Conservation (phyloP, 1,140 invertebrate genomes). For the Solen grandis region DNA sequence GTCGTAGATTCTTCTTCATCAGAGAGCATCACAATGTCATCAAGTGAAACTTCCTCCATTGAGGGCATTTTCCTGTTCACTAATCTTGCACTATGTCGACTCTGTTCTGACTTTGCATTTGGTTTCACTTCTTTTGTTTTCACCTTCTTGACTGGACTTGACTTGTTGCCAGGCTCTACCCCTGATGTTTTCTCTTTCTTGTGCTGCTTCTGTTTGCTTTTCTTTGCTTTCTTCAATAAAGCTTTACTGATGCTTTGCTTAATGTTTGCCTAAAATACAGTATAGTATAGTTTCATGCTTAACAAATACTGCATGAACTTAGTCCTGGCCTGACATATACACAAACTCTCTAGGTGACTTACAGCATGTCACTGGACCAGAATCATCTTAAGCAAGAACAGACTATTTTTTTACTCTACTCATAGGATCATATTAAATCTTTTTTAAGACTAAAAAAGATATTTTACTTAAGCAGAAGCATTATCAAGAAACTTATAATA, state of each 20-base stretch:
- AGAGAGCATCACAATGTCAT: conserved; percentile 44
- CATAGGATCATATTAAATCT: no score
- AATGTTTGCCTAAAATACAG: conserved; percentile 1
- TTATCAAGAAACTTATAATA: no score
- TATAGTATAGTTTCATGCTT: no score
- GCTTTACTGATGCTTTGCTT: conserved; percentile 27
- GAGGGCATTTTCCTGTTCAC: conserved; percentile 32
- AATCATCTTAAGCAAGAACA: no score
- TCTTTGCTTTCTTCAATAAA: conserved; percentile 45
- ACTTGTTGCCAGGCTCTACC: neutral
- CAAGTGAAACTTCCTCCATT: conserved; percentile 44
- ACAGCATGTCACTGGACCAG: no score
- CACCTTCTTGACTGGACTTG: neutral
- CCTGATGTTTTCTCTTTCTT: conserved; percentile 7
- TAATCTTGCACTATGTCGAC: conserved; percentile 35
- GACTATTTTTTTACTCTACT: no score
- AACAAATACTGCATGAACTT: no score
- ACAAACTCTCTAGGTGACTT: no score
- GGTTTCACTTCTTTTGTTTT: neutral
- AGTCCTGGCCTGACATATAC: no score
- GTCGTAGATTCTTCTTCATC: conserved; percentile 39
- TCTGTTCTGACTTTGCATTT: conserved; percentile 14
- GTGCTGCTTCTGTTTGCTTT: conserved; percentile 21
- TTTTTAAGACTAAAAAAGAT: no score
- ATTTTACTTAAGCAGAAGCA: no score